Base-by-base conservation (phyloP, 2,888 invertebrate genomes). In the Eueremaeus valkanovi region DNA sequence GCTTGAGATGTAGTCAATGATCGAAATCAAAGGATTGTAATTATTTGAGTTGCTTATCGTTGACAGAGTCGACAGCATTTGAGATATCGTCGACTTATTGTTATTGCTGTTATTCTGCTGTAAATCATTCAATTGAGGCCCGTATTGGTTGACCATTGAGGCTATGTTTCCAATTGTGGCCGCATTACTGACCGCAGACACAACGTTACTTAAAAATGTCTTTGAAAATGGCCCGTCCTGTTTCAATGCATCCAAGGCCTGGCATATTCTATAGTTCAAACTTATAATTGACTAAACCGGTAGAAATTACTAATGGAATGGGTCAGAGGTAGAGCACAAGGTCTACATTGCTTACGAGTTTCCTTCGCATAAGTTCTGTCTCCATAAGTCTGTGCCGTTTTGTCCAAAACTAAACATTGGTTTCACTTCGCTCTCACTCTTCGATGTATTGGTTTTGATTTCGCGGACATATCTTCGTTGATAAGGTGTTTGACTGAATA, bases 1-100 rank as follows among this genome's bases (percentile, higher is more conserved):
- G 21, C 72, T 77, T 24, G 42, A 63, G 16, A 77, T 31, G 72
- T 76, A 77, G 33, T 77, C 76, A 45, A 77, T 73, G 5, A 77
- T 74, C 3, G 77, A 77, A 42, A 63, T 49, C 24, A 76, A 55
- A 27, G 77, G 77, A 61, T 61, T 76, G 33, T 77, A 76, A 27
- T 33, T 45, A 18, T 73, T 68, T 33, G 55, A 55, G 55, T 27
- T 29, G 21, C 66, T 49, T 11, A 58, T 40, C 8, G 74, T 42
- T 5, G 58, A 49, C 21, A 74, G 24, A 31, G 74, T 42, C 36
- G 74, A 68, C 40, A 75, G 58, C 16, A 75, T 36, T 63, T 75
- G 75, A 40, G 75, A 72, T 49, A 75, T 68, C 8, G 63, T 61
- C 13, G 75, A 51, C 18, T 70, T 70, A 27, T 42, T 70, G 24